These are phyloP conservation scores for Mus spretus DNA, from an alignment of 2,797 vertebrate genomes.

Conservation along the genomic window DNA sequence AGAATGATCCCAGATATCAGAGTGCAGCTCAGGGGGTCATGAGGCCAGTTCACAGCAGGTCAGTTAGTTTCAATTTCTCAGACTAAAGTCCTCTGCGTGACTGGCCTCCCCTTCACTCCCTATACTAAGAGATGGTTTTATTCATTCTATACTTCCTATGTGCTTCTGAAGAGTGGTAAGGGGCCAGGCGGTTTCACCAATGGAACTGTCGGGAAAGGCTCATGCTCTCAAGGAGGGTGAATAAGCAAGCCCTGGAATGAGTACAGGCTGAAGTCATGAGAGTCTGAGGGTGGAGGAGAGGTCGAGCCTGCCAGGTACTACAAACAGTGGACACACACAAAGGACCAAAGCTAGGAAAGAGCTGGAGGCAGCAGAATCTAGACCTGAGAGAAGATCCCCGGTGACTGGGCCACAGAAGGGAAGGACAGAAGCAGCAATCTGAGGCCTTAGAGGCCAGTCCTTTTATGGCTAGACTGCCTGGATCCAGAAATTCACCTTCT, in stretches of 20 bases:
- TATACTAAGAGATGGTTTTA: not conserved
- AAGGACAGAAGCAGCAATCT: not conserved
- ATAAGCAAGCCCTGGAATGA: not conserved
- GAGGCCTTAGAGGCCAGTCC: not conserved
- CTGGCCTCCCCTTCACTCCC: not conserved
- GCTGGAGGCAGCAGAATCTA: not conserved
- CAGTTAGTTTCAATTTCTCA: not conserved
- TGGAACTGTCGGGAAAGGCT: not conserved
- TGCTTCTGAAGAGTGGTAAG: not conserved
- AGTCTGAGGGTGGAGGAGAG: not conserved
- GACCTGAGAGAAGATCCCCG: not conserved
- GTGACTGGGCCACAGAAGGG: not conserved
- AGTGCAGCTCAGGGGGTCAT: not conserved
- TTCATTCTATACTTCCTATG: not conserved
- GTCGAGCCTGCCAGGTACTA: not conserved
- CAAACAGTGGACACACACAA: not conserved
- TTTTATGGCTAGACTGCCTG: not conserved
- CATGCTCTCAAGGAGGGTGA: not conserved
- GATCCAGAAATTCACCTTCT: not conserved
- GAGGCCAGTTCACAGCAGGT: not conserved
- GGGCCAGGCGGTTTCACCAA: not conserved
- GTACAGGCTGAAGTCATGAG: accelerated
- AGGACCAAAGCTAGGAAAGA: not conserved
- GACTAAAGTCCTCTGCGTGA: not conserved
- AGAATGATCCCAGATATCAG: not conserved